A percentile compares a stretch with the other conserved stretches of the same genome.
Conservation (phyloP, 2,113 vertebrate species). For the Ginglymostoma cirratum region DNA sequence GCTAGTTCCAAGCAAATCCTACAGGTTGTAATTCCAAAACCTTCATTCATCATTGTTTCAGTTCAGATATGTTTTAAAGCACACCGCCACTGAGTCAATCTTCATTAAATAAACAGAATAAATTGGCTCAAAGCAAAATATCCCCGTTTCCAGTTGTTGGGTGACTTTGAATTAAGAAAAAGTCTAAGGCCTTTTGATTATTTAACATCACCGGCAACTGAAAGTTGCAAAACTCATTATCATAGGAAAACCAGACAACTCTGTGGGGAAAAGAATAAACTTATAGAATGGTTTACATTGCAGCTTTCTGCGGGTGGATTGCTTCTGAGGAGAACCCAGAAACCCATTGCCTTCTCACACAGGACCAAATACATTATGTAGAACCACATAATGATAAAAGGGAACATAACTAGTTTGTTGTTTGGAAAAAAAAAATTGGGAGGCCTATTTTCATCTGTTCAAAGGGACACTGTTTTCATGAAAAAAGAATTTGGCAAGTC, state of each 20-base stretch:
- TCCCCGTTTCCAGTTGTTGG: not conserved
- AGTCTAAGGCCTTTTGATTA: not conserved
- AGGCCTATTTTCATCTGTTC: not conserved
- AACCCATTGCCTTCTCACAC: not conserved
- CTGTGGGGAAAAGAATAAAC: not conserved
- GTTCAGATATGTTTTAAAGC: slow-evolving; percentile 4
- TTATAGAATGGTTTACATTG: not conserved
- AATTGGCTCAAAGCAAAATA: not conserved
- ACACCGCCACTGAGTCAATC: not conserved
- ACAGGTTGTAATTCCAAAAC: not conserved
- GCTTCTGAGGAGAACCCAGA: not conserved
- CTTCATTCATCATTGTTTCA: slow-evolving; percentile 4
- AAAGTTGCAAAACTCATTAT: not conserved
- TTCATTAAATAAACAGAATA: not conserved
- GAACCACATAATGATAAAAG: not conserved
- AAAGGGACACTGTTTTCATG: not conserved
- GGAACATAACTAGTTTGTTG: not conserved
- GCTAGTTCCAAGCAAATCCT: not conserved
- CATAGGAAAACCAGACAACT: not conserved
- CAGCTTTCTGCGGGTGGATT: not conserved
- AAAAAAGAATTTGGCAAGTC: not conserved
- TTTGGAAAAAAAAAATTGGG: not conserved
- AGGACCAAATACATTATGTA: not conserved
- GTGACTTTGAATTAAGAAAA: not conserved
- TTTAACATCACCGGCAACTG: too few species aligned